Evolutionary conservation across 2,797 vertebrate genomes (phyloP).

Genomic region (Argentina silus): DNA sequence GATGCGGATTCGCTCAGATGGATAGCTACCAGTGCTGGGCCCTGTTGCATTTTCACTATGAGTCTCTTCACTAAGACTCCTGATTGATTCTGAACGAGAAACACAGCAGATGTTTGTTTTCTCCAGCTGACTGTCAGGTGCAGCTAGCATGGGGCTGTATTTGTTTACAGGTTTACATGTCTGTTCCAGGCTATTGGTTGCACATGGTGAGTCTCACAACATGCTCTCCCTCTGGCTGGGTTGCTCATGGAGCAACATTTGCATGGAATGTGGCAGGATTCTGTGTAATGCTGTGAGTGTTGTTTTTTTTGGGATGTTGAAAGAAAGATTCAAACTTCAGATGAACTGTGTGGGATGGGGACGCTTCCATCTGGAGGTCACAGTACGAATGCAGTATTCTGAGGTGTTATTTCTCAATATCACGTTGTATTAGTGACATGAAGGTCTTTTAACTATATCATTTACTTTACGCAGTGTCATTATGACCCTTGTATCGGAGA

Average conservation of each 20-base stretch:
- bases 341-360: no score
- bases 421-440: background rate
- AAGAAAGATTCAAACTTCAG: background rate
- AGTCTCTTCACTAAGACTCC: background rate
- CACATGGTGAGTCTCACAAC: background rate
- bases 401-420: background rate
- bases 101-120: background rate
- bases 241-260: background rate
- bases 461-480: constrained; percentile 21
- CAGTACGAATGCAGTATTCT: no score
- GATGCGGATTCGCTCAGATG: no score
- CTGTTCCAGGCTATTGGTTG: background rate
- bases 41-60: no score
- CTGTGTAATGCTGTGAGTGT: background rate
- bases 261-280: background rate
- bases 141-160: background rate
- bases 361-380: no score
- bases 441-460: background rate
- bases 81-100: background rate
- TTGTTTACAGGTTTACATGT: background rate
- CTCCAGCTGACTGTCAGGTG: background rate
- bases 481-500: constrained; percentile 44
- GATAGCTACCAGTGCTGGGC: no score
- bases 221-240: background rate
- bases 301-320: background rate